phyloP scores from a whole-genome alignment of 2,797 vertebrate genomes.

The Girardinus metallicus region DNA sequence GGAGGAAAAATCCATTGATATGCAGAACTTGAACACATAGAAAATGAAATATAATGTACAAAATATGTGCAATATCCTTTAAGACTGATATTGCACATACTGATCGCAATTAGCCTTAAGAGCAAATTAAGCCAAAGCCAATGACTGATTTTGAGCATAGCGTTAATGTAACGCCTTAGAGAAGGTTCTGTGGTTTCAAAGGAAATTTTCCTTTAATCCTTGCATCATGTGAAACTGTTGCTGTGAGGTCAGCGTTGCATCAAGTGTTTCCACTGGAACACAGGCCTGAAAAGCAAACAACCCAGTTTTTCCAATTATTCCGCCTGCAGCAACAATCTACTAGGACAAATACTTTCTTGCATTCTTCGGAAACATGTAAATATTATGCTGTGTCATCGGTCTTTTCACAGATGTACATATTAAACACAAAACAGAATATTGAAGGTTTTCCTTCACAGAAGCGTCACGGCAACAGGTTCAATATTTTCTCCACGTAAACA shows the following conservation, averaged over 20 bases:
- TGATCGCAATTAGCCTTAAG: background rate
- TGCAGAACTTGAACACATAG: background rate
- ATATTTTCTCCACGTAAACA: background rate
- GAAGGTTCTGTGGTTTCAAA: background rate
- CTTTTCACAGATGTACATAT: background rate
- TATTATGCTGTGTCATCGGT: background rate
- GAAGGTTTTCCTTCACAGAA: background rate
- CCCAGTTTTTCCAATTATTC: background rate
- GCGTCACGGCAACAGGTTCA: background rate
- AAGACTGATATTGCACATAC: background rate
- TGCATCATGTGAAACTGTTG: background rate
- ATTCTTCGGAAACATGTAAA: background rate
- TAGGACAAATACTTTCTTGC: background rate
- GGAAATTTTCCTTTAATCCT: background rate
- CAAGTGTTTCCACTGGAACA: background rate
- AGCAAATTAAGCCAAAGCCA: background rate
- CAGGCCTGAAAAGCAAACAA: background rate
- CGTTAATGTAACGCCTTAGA: background rate
- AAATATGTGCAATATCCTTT: background rate
- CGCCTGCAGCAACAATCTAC: background rate
- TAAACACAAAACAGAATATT: background rate
- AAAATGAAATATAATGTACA: background rate
- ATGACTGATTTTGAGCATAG: background rate
- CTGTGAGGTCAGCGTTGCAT: background rate
- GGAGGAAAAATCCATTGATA: background rate